These are phyloP conservation scores for Hormaphis cornu DNA, from an alignment of 1,140 invertebrate genomes.

Conservation along the genomic window DNA sequence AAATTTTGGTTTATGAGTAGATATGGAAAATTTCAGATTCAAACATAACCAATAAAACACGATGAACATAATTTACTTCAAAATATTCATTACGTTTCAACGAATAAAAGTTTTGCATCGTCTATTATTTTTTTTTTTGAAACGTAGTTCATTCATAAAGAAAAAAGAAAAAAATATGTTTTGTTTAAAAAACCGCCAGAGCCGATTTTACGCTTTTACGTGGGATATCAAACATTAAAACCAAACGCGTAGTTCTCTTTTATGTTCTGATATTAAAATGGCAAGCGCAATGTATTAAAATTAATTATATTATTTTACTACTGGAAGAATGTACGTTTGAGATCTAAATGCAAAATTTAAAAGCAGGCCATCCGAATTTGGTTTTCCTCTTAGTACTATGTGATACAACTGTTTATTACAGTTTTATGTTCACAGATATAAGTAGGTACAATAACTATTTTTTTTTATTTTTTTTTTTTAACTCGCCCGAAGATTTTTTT, in stretches of 20 bases:
- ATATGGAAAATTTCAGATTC: no score
- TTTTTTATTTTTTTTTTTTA: no score
- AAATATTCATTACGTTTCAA: background rate
- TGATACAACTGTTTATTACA: no score
- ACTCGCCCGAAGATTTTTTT: no score
- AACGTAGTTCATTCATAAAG: slow-evolving; percentile 1
- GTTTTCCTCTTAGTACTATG: no score
- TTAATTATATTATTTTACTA: background rate
- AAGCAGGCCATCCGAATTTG: background rate
- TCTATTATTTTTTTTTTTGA: background rate
- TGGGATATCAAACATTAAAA: background rate
- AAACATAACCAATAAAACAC: background rate
- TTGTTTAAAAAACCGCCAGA: background rate
- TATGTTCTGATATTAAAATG: background rate
- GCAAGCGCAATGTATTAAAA: background rate
- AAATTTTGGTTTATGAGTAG: no score
- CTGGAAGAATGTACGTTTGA: background rate
- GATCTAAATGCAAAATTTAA: background rate
- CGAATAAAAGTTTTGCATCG: background rate
- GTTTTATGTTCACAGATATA: no score
- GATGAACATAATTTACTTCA: slow-evolving; percentile 10
- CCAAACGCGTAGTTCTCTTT: background rate
- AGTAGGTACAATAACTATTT: no score
- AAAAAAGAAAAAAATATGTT: background rate
- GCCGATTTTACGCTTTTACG: background rate